Evolutionary conservation across 2,797 vertebrate species (phyloP).

Genomic region (Melanotaenia trifasciata): DNA sequence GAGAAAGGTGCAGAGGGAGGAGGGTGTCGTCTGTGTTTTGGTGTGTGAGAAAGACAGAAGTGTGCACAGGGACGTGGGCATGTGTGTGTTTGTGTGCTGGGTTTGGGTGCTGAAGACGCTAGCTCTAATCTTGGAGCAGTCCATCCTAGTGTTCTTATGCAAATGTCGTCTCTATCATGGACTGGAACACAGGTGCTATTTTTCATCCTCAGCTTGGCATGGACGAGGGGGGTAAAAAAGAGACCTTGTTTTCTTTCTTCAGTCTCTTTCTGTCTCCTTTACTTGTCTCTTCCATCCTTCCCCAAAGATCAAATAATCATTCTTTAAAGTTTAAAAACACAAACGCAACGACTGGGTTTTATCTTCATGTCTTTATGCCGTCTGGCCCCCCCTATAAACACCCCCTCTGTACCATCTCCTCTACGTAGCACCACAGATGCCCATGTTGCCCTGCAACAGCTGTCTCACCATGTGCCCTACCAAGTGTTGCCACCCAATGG

Average conservation of each 20-base stretch:
- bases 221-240: slow-evolving; percentile 16
- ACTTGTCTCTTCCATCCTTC: slow-evolving; percentile 13
- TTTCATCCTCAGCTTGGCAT: slow-evolving; percentile 50
- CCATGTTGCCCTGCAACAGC: slow-evolving; percentile 87
- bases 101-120: slow-evolving; percentile 28
- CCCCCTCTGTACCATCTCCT: slow-evolving; percentile 58
- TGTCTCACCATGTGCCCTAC: slow-evolving; percentile 88
- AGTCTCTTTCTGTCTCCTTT: background rate
- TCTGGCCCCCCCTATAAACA: slow-evolving; percentile 49
- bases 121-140: slow-evolving; percentile 43
- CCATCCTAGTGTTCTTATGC: slow-evolving; percentile 57
- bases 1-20: slow-evolving; percentile 57
- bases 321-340: slow-evolving; percentile 38
- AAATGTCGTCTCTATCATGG: slow-evolving; percentile 52
- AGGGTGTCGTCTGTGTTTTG: slow-evolving; percentile 24
- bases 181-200: slow-evolving; percentile 61
- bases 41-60: slow-evolving; percentile 36
- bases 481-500: slow-evolving; percentile 86
- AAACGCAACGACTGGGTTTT: slow-evolving; percentile 32
- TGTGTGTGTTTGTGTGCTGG: slow-evolving; percentile 27
- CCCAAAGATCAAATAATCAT: slow-evolving; percentile 20
- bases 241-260: slow-evolving; percentile 4
- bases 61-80: slow-evolving; percentile 19
- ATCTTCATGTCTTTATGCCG: slow-evolving; percentile 44
- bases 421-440: slow-evolving; percentile 83